A percentile compares a stretch with the other conserved stretches of the same genome.
These are phyloP conservation scores for Agonopterix arenella DNA, from an alignment of 2,888 invertebrate genomes.

Conservation along the genomic window DNA sequence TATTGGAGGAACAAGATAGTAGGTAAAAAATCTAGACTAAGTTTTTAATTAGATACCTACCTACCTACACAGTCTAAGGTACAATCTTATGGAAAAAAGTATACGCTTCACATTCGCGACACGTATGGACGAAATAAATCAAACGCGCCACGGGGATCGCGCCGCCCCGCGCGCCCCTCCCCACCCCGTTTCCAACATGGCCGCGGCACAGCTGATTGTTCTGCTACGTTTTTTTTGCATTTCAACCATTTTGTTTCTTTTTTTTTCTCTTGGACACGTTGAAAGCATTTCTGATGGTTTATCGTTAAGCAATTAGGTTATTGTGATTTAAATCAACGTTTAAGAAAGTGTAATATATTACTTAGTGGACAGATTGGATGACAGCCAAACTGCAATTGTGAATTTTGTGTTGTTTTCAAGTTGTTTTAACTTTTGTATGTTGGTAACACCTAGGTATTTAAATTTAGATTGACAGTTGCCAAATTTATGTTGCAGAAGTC, in stretches of 20 bases:
- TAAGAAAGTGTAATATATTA: no score
- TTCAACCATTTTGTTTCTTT: slow-evolving; percentile 46
- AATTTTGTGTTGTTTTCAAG: no score
- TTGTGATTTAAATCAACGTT: slow-evolving; percentile 2
- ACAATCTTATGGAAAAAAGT: slow-evolving; percentile 40
- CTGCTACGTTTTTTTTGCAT: slow-evolving; percentile 40
- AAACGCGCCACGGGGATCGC: slow-evolving; percentile 38
- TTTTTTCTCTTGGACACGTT: slow-evolving; percentile 14
- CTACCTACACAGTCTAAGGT: slow-evolving; percentile 17
- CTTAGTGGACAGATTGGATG: no score
- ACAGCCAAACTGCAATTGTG: no score
- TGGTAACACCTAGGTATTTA: slow-evolving; percentile 8
- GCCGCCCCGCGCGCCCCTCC: slow-evolving; percentile 40
- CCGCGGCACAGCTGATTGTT: slow-evolving; percentile 58
- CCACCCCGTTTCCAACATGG: slow-evolving; percentile 58
- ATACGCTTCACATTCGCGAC: slow-evolving; percentile 29
- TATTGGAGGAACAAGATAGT: no score
- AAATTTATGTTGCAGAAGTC: slow-evolving; percentile 9
- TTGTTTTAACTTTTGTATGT: no score
- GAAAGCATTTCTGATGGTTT: slow-evolving; percentile 9
- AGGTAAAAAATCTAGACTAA: no score
- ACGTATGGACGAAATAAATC: slow-evolving; percentile 54
- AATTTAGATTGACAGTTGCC: slow-evolving; percentile 22
- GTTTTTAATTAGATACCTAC: background rate
- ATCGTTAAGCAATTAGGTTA: slow-evolving; percentile 21